Evolutionary conservation across 2,797 vertebrate genomes (phyloP).

Genomic region (Ataeniobius toweri): DNA sequence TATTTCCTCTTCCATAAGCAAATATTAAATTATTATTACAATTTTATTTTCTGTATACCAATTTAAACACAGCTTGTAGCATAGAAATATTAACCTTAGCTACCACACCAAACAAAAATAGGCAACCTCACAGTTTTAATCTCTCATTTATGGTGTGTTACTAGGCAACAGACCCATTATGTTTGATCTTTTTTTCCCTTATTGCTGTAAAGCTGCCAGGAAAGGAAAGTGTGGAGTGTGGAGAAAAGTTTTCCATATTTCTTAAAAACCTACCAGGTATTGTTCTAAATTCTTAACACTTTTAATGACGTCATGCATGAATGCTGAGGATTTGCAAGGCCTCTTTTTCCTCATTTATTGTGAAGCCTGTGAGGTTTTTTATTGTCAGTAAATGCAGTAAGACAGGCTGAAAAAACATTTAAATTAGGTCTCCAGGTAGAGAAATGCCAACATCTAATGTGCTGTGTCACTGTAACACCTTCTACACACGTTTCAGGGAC

Average conservation of each 20-base stretch:
- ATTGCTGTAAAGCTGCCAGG: not conserved
- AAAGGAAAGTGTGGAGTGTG: not conserved
- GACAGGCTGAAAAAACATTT: not conserved
- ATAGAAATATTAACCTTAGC: slow-evolving; percentile 3
- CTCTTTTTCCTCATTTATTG: not conserved
- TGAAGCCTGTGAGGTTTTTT: not conserved
- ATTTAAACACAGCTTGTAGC: not conserved
- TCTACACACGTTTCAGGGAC: not conserved
- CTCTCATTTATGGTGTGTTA: slow-evolving; percentile 9
- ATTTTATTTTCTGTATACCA: not conserved
- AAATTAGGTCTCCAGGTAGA: not conserved
- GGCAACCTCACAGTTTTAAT: slow-evolving; percentile 10
- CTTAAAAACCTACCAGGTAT: not conserved
- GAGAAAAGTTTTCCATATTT: not conserved
- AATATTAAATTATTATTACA: not conserved
- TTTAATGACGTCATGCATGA: not conserved
- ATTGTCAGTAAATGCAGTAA: not conserved
- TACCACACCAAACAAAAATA: not conserved
- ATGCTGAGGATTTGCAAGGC: not conserved
- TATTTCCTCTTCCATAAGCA: not conserved
- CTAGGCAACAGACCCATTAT: slow-evolving; percentile 9
- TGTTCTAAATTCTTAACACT: not conserved
- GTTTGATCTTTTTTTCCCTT: slow-evolving; percentile 11
- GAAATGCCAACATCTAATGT: not conserved
- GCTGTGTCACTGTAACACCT: not conserved